phyloP scores from a whole-genome alignment of 2,113 vertebrate genomes.

The Galbula dea region DNA sequence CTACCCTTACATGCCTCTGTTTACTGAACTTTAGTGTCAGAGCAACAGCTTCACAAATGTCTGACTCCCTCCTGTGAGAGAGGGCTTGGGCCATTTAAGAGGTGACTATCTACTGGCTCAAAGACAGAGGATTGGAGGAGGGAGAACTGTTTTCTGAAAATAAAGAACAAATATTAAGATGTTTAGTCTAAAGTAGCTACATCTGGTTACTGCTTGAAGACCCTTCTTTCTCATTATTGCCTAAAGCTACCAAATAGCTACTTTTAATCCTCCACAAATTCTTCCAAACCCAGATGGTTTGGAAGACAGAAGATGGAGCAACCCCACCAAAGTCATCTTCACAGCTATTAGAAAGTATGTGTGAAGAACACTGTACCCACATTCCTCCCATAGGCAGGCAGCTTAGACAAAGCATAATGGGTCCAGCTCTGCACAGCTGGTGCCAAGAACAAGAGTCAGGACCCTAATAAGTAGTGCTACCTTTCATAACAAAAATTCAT shows the following conservation, averaged over 20 bases:
- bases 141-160: neutral
- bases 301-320: neutral
- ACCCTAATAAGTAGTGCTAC: neutral
- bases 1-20: rapidly evolving
- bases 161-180: neutral
- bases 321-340: neutral
- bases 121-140: neutral
- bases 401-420: neutral
- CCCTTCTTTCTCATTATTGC: neutral
- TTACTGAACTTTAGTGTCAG: neutral
- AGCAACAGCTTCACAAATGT: neutral
- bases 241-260: neutral
- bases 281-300: neutral
- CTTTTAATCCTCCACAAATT: neutral
- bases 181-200: neutral
- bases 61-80: neutral
- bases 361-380: neutral
- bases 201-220: neutral
- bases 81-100: neutral
- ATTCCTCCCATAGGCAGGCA: neutral
- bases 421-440: neutral
- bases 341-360: neutral
- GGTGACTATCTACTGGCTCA: neutral
- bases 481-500: neutral
- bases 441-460: neutral